Conservation (phyloP, 1,140 invertebrate species). For the Mesaphorura yosii region DNA sequence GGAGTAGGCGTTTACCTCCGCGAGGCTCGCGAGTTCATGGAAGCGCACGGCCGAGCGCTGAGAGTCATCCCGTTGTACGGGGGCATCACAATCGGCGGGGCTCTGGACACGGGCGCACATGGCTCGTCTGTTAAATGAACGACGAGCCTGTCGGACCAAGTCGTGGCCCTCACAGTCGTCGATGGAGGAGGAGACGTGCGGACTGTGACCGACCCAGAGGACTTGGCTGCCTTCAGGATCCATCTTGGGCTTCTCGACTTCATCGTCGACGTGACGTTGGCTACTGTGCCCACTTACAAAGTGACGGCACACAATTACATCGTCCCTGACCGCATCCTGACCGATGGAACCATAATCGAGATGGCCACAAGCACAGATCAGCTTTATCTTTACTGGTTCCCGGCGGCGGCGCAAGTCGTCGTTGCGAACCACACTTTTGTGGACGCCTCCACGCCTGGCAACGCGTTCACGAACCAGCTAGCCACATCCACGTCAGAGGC, state of each 20-base stretch:
- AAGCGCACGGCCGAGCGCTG: neutral
- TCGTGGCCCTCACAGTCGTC: neutral
- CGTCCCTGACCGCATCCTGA: neutral
- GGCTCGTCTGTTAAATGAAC: neutral
- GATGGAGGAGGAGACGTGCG: neutral
- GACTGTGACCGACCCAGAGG: neutral
- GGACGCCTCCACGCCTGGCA: conserved; percentile 8
- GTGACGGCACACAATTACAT: neutral
- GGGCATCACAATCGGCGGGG: conserved; percentile 5
- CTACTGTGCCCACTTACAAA: neutral
- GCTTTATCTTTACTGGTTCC: neutral
- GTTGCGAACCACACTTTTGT: neutral
- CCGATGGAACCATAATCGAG: neutral
- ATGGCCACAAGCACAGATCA: neutral
- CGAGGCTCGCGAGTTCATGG: neutral
- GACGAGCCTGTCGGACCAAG: neutral
- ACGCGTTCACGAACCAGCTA: no score
- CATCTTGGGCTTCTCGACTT: neutral
- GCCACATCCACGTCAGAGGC: no score
- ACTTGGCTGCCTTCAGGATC: neutral
- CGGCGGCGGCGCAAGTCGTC: neutral
- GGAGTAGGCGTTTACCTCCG: neutral
- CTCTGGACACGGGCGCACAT: conserved; percentile 1
- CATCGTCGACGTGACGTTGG: neutral
- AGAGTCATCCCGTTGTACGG: neutral